Evolutionary conservation across 2,888 invertebrate species (phyloP).

Genomic region (Dioctria linearis): DNA sequence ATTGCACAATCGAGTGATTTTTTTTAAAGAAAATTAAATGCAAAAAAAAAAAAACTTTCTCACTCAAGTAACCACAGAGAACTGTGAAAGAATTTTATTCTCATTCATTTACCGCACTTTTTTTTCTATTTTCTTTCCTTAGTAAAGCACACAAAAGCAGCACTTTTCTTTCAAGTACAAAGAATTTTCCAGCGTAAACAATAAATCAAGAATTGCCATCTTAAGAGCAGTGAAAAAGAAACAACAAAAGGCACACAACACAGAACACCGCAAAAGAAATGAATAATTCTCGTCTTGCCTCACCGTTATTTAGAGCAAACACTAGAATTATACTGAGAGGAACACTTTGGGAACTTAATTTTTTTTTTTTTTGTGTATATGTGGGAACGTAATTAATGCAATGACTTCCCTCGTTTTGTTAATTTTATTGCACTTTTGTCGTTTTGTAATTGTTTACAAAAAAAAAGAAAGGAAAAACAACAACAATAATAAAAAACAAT

Average conservation of each 20-base stretch:
- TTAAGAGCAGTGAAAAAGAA: background rate
- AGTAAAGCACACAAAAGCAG: background rate
- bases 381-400: background rate
- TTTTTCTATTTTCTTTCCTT: background rate
- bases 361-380: no score
- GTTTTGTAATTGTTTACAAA: background rate
- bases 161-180: background rate
- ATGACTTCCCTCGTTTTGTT: background rate
- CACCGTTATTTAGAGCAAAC: background rate
- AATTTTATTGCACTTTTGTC: background rate
- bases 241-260: background rate
- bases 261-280: background rate
- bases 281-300: background rate
- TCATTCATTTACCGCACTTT: background rate
- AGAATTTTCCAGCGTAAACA: constrained; percentile 2
- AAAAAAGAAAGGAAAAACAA: no score
- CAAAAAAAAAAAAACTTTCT: background rate
- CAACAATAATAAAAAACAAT: no score
- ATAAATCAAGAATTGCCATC: background rate
- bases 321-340: background rate
- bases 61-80: background rate
- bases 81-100: background rate
- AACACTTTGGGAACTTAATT: background rate
- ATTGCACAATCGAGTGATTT: constrained; percentile 32
- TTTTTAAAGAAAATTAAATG: background rate